phyloP scores from a whole-genome alignment of 2,797 vertebrate species.

The Bradypodion ventrale region DNA sequence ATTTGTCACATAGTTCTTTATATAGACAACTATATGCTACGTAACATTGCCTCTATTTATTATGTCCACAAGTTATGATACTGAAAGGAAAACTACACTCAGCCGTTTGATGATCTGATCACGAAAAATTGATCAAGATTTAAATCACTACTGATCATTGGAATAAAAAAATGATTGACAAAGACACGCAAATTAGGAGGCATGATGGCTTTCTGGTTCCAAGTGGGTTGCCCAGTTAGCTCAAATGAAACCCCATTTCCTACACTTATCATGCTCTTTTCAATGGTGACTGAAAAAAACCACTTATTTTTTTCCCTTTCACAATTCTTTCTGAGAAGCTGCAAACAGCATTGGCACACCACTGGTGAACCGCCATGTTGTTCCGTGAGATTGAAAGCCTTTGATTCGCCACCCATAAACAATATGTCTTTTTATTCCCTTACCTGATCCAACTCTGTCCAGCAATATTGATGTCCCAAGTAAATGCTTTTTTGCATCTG shows the following conservation, averaged over 20 bases:
- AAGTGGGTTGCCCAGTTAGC: background rate
- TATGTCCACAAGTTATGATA: background rate
- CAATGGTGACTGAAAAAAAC: background rate
- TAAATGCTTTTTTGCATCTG: conserved; percentile 65
- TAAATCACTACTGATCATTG: background rate
- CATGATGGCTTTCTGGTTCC: background rate
- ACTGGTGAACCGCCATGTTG: background rate
- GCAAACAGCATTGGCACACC: conserved; percentile 56
- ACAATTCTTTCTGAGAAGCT: conserved; percentile 92
- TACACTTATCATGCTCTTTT: too few species aligned
- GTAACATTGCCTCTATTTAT: too few species aligned
- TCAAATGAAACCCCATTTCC: background rate
- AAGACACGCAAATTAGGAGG: background rate
- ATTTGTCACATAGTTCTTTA: too few species aligned
- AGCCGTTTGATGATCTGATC: background rate
- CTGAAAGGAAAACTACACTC: background rate
- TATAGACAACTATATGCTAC: too few species aligned
- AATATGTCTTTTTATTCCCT: conserved; percentile 23
- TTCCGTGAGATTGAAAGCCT: too few species aligned
- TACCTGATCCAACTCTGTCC: conserved; percentile 83
- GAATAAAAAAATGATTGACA: background rate
- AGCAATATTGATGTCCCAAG: conserved; percentile 75
- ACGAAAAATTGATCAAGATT: background rate
- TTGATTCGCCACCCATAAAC: background rate
- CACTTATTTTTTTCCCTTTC: too few species aligned